Conservation (phyloP, 2,797 vertebrate genomes). For the Lophotriccus pileatus region DNA sequence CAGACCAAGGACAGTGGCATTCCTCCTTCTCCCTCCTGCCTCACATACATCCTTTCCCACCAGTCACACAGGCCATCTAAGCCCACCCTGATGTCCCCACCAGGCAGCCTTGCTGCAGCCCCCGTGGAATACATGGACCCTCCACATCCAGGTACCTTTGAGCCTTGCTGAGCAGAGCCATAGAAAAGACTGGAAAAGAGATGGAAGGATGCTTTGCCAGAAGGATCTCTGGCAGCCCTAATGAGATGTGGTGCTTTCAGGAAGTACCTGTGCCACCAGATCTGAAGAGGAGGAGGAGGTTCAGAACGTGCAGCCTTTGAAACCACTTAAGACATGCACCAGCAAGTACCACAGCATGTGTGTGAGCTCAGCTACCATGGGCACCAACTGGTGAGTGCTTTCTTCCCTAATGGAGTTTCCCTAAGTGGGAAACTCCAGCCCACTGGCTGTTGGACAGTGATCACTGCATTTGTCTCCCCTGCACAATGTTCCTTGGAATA, state of each 20-base stretch:
- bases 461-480: not conserved
- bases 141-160: not conserved
- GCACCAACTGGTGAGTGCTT: accelerated
- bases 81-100: not conserved
- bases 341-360: not conserved
- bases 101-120: not conserved
- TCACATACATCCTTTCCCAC: not conserved
- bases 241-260: not conserved
- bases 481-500: not conserved
- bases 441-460: not conserved
- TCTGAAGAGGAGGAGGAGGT: not conserved
- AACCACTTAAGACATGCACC: not conserved
- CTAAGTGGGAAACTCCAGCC: not conserved
- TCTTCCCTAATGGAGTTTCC: not conserved
- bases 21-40: not conserved
- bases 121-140: accelerated
- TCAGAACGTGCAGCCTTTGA: not conserved
- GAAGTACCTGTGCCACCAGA: not conserved
- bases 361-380: not conserved
- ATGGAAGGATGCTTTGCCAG: not conserved
- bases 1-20: not conserved
- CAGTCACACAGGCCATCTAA: not conserved
- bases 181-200: not conserved
- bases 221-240: not conserved
- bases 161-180: not conserved